Base-by-base conservation (phyloP, 2,113 vertebrate genomes). In the Gulo gulo region DNA sequence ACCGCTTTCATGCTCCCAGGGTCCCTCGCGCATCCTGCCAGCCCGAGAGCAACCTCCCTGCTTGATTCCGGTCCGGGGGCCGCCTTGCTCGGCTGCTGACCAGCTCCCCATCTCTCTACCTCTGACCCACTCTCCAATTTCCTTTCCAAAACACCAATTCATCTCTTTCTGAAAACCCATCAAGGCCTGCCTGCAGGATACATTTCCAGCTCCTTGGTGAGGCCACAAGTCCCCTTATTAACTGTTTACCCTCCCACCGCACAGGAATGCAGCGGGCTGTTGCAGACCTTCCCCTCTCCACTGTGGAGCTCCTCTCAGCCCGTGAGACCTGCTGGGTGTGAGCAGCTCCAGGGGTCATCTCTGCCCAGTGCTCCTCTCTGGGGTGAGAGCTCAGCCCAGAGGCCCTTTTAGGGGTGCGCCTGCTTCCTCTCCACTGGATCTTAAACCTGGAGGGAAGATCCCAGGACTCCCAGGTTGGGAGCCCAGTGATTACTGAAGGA, bases 41-140 rank as follows among this genome's bases (percentile, higher is more conserved):
- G 73, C 42, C 2, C 0, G 24, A 45, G 74, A 31, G 4, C 31
- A 1, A 18, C 76, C 18, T 47, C 13, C 18, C 26, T 9, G 31
- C 36, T 21, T 14, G 6, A 11, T 39, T 47, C 14, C 6, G 1
- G 3, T 39, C 26, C 0, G 0, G 26, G 1, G 18, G 3, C 20
- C 6, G n/a, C 55, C n/a, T 83, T 4, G 9, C 36, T 42, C 14
- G 4, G 76, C 18, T 5, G 3, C n/a, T 34, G 0, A 1, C 34
- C 76, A 34, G 69, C 20, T 39, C 24, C 71, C 24, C 24, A 5
- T n/a, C 52, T 47, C 2, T 31, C 31, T n/a, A 23, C 50, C 61
- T 71, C 61, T 42, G 63, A 10, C 0, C 42, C 7, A 26, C 47
- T 85, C 23, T 10, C 63, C 61, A 50, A 31, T 36, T 29, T 29